Evolutionary conservation across 2,113 vertebrate species (phyloP), one percentile per base, ranked within the genome.

Genomic region (Psilopsiagon aymara): DNA sequence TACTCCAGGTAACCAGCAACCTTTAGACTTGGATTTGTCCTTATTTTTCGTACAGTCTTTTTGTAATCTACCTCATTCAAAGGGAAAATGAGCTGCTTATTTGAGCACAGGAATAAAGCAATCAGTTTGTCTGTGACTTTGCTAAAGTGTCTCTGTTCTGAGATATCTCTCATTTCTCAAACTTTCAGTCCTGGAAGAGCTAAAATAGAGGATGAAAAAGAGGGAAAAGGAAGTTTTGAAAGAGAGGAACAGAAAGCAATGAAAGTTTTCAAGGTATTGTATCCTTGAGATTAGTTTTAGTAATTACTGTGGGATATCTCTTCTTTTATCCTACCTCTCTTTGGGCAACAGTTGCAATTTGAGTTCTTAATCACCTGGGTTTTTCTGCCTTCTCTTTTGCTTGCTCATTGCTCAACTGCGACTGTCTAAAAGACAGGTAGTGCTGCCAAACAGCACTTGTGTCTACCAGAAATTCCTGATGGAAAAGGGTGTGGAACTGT

Each of bases 171-270:
- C 37, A 39, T 71, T 86, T 83, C 76, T 87, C 57, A 87, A 84
- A 57, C 18, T 96, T 97, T 95, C 75, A 97, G 97, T 46, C 60
- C 73, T 37, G 80, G 77, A 93, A 33, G 41, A 81, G 31, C 73
- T 52, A 19, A 6, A 20, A 37, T 6, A 53, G 60, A 90, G 33
- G 85, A 82, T 57, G 79, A 79, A 88, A 73, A 69, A n/a, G 88
- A 66, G 15, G 69, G 81, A 80, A 37, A 94, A 43, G 1, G 18
- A 63, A 77, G 17, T 20, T 29, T 49, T 86, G 96, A 85, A 71
- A 43, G 51, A 63, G 43, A 27, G 0, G 80, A 93, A 25, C 37
- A n/a, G 46, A 77, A 87, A 76, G 24, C 28, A 28, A 91, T 81
- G 24, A 76, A 69, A 39, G 29, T 12, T 29, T 79, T 77, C 10